Evolutionary conservation across 2,888 invertebrate species (phyloP).

Genomic region (Emmelina monodactyla): DNA sequence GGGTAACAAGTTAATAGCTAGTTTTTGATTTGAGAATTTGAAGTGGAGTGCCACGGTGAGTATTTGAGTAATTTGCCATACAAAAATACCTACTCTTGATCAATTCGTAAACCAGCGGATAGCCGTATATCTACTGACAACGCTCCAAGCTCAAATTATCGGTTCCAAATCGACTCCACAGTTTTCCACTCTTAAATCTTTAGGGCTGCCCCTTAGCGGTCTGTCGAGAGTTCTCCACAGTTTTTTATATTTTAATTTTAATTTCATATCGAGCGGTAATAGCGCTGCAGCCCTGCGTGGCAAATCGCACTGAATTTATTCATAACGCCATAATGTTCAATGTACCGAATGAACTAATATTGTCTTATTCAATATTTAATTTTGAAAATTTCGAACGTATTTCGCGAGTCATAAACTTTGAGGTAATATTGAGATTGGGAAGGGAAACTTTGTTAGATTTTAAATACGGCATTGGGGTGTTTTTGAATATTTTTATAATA

Average conservation of each 20-base stretch:
- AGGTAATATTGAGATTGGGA: slow-evolving; percentile 15
- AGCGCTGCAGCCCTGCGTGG: slow-evolving; percentile 60
- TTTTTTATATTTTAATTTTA: slow-evolving; percentile 67
- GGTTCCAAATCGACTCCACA: slow-evolving; percentile 30
- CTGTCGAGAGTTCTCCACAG: slow-evolving; percentile 56
- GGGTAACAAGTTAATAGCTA: too few relatives aligned
- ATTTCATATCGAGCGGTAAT: slow-evolving; percentile 65
- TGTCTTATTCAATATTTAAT: slow-evolving; percentile 64
- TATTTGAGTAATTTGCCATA: too few relatives aligned
- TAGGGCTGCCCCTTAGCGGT: slow-evolving; percentile 63
- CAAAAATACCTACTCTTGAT: too few relatives aligned
- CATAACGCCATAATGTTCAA: slow-evolving; percentile 60
- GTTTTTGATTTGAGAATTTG: too few relatives aligned
- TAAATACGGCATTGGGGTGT: slow-evolving; percentile 5
- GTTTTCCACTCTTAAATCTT: slow-evolving; percentile 39
- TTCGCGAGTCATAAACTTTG: slow-evolving; percentile 54
- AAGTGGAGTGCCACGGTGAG: too few relatives aligned
- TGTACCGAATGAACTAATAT: slow-evolving; percentile 66
- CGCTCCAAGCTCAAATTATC: too few relatives aligned
- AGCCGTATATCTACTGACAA: too few relatives aligned
- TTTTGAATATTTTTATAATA: too few relatives aligned
- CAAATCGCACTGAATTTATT: slow-evolving; percentile 59
- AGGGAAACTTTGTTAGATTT: slow-evolving; percentile 4
- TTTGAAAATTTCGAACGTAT: slow-evolving; percentile 47
- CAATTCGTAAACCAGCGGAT: too few relatives aligned